A percentile compares a stretch with the other conserved stretches of the same genome.
phyloP scores from a whole-genome alignment of 2,888 invertebrate species.

The Scaptomyza polygonia region DNA sequence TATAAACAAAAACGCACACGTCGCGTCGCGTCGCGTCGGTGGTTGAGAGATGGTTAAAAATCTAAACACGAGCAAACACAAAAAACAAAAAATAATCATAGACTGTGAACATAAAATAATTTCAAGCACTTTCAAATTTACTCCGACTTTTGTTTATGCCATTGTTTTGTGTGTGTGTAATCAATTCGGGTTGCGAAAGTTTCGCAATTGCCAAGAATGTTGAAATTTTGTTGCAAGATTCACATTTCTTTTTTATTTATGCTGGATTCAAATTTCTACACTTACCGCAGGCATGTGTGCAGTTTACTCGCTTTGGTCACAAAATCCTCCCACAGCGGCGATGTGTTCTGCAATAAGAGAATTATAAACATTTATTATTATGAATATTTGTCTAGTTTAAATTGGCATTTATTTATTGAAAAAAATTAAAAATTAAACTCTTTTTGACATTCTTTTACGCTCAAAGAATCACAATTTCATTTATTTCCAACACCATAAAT shows the following conservation, averaged over 20 bases:
- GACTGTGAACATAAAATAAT: conserved; percentile 28
- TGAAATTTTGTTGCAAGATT: not conserved
- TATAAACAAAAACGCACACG: conserved; percentile 59
- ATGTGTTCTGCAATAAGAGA: conserved; percentile 89
- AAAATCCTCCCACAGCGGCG: conserved; percentile 98
- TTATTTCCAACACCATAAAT: not conserved
- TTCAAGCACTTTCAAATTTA: conserved; percentile 41
- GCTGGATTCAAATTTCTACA: conserved; percentile 61
- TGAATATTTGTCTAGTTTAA: too few species aligned
- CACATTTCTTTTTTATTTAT: conserved; percentile 6
- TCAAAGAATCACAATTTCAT: not conserved
- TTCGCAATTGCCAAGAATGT: conserved; percentile 29
- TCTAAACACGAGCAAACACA: conserved; percentile 19
- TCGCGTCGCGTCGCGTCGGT: conserved; percentile 43
- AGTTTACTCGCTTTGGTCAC: conserved; percentile 96
- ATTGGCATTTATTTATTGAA: too few species aligned
- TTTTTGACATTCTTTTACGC: too few species aligned
- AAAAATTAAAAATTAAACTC: too few species aligned
- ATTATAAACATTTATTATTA: conserved; percentile 14
- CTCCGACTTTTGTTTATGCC: conserved; percentile 45
- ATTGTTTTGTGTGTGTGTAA: conserved; percentile 20
- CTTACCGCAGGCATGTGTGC: conserved; percentile 96
- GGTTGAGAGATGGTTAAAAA: conserved; percentile 48
- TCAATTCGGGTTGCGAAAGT: conserved; percentile 27
- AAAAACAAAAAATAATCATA: conserved; percentile 37